phyloP scores from a whole-genome alignment of 1,140 invertebrate species.

The Littorina saxatilis region DNA sequence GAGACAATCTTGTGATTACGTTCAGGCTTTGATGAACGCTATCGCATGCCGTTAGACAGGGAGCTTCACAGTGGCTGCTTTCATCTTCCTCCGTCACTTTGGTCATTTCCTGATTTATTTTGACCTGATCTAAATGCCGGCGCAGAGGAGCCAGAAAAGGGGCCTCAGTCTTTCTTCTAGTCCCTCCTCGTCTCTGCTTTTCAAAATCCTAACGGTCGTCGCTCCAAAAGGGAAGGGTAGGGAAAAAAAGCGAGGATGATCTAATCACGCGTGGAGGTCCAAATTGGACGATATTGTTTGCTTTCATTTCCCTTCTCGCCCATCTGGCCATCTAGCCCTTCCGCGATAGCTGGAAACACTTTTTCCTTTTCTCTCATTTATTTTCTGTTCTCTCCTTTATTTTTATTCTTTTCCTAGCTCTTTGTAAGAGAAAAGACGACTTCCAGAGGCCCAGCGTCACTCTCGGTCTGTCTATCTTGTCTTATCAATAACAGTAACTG shows the following conservation, averaged over 20 bases:
- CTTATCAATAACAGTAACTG: conserved; percentile 11
- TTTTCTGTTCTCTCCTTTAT: too few relatives aligned
- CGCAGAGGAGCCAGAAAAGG: too few relatives aligned
- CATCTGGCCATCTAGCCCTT: not conserved
- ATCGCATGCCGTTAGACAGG: not conserved
- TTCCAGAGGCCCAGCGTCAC: not conserved
- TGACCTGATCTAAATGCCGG: conserved; percentile 3
- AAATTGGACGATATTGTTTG: conserved; percentile 7
- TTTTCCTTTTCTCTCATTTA: not conserved
- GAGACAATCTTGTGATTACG: conserved; percentile 15
- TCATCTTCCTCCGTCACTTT: not conserved
- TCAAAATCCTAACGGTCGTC: too few relatives aligned
- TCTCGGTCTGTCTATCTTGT: not conserved
- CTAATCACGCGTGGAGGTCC: not conserved
- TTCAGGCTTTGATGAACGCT: conserved; percentile 20
- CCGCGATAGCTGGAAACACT: not conserved
- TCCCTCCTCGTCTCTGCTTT: not conserved
- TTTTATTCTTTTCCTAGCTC: too few relatives aligned
- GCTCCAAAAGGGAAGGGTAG: too few relatives aligned
- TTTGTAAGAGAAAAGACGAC: not conserved
- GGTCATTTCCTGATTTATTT: conserved; percentile 1
- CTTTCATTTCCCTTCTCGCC: not conserved
- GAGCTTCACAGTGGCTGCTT: not conserved
- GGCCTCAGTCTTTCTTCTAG: not conserved
- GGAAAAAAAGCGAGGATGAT: not conserved